Percentiles rank a stretch among this genome's conserved stretches.
These are phyloP conservation scores for Gallinago stenura DNA, from an alignment of 2,797 vertebrate species.

Conservation along the genomic window DNA sequence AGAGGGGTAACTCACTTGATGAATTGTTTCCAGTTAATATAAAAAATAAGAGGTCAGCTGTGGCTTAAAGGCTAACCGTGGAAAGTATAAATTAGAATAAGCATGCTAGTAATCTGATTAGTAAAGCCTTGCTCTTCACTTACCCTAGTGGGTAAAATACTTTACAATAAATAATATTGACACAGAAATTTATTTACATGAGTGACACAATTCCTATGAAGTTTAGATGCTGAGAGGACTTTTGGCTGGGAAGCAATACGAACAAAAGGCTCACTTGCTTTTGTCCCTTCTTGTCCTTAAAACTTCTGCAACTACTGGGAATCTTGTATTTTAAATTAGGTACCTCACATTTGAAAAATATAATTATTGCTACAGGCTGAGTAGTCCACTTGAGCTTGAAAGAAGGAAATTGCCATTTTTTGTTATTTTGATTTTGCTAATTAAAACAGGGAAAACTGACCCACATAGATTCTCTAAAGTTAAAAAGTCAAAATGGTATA, in stretches of 20 bases:
- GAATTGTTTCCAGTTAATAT: constrained; percentile 82
- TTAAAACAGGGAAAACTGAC: constrained; percentile 71
- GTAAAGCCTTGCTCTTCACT: constrained; percentile 51
- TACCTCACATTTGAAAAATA: constrained; percentile 76
- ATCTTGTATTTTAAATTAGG: constrained; percentile 72
- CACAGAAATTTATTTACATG: constrained; percentile 67
- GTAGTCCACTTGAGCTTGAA: constrained; percentile 61
- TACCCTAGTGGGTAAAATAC: constrained; percentile 52
- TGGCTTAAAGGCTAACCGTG: constrained; percentile 60
- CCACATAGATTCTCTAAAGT: constrained; percentile 66
- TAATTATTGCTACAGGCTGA: constrained; percentile 77
- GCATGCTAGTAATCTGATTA: constrained; percentile 59
- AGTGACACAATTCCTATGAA: not conserved
- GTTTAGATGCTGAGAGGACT: constrained; percentile 28
- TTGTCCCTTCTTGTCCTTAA: constrained; percentile 54
- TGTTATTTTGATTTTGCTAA: constrained; percentile 76
- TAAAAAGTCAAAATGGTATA: constrained; percentile 72
- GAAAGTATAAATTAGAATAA: constrained; percentile 75
- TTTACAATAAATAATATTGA: constrained; percentile 70
- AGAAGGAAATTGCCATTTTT: constrained; percentile 66
- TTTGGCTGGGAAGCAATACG: not conserved
- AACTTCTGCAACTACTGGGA: constrained; percentile 73
- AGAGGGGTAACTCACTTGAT: constrained; percentile 79
- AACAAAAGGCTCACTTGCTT: constrained; percentile 40
- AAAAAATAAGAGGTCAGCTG: constrained; percentile 75